Conservation (phyloP, 2,113 vertebrate species). For the Delphinus delphis region DNA sequence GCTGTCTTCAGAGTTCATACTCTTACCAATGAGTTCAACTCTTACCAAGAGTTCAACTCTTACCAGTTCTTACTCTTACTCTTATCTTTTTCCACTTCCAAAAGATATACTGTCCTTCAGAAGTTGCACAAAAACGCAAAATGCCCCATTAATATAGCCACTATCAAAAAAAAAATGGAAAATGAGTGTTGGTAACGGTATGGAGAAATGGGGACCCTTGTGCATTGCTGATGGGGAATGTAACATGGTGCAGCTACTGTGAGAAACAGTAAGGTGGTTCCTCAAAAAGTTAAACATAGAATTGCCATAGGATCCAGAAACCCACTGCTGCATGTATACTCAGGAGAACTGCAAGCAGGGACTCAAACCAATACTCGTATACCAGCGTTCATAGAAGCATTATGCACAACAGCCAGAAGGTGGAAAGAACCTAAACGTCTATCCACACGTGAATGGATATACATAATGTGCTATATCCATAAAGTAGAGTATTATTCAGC, state of each 20-base stretch:
- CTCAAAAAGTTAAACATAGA: not conserved
- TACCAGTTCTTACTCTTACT: too few relatives aligned
- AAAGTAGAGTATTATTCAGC: not conserved
- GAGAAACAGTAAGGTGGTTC: not conserved
- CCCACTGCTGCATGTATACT: not conserved
- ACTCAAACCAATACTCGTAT: not conserved
- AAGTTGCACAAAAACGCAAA: not conserved
- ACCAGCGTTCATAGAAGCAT: not conserved
- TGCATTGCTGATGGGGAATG: too few relatives aligned
- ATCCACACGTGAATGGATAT: not conserved
- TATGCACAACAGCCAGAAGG: not conserved
- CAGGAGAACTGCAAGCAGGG: not conserved
- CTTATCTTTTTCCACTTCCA: not conserved
- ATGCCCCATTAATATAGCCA: not conserved
- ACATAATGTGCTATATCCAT: not conserved
- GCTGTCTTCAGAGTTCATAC: not conserved
- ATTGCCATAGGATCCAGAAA: not conserved
- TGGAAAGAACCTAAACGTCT: not conserved
- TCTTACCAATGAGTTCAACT: not conserved
- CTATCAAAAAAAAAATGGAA: not conserved
- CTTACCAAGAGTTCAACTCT: too few relatives aligned
- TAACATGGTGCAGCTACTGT: not conserved
- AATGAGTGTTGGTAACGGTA: not conserved
- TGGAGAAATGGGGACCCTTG: not conserved
- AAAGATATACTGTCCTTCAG: not conserved